phyloP scores from a whole-genome alignment of 1,140 invertebrate species.

The Drosophila pectinifera region DNA sequence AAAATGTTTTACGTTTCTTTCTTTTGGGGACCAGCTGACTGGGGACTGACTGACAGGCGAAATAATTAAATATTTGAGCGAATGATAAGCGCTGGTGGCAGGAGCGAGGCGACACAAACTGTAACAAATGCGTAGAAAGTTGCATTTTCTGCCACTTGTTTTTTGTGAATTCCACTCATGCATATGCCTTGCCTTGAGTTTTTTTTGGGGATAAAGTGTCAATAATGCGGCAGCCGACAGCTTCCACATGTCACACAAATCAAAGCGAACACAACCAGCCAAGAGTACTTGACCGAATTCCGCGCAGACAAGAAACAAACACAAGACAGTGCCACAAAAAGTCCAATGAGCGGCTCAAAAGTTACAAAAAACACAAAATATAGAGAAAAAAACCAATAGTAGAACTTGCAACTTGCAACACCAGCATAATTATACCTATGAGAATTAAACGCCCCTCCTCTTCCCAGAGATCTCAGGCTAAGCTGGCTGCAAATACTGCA shows the following conservation, averaged over 20 bases:
- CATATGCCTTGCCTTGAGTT: constrained; percentile 51
- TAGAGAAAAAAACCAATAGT: not conserved
- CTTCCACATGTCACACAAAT: constrained; percentile 81
- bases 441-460: constrained; percentile 18
- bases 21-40: constrained; percentile 40
- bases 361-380: constrained; percentile 3
- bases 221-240: constrained; percentile 66
- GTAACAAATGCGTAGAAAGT: constrained; percentile 81
- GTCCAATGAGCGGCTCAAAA: constrained; percentile 30
- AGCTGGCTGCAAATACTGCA: constrained; percentile 28
- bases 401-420: constrained; percentile 43
- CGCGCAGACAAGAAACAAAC: constrained; percentile 45
- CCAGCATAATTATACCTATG: constrained; percentile 69
- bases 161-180: constrained; percentile 32
- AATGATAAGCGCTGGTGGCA: constrained; percentile 64
- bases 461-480: not conserved
- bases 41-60: constrained; percentile 72
- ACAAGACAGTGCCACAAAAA: constrained; percentile 38
- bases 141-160: constrained; percentile 15
- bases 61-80: constrained; percentile 74
- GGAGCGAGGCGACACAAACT: constrained; percentile 42
- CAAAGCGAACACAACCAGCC: constrained; percentile 66
- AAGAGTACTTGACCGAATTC: constrained; percentile 81
- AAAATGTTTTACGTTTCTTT: constrained; percentile 69
- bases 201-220: constrained; percentile 66